Conservation (phyloP, 1,140 invertebrate species). For the Eupristina koningsbergeri region DNA sequence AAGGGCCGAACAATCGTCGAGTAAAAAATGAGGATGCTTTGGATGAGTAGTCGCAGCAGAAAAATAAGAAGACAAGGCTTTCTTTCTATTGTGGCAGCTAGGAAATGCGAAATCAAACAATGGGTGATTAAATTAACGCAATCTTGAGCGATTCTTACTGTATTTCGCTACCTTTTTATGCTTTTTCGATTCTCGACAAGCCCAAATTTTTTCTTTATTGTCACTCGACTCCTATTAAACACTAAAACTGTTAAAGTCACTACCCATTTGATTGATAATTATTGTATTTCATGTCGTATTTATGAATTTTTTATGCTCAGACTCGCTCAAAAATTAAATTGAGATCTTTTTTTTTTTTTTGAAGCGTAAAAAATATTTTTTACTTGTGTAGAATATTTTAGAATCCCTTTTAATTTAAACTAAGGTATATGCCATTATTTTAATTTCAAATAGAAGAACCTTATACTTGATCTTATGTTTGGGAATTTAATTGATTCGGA, state of each 20-base stretch:
- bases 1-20: background rate
- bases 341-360: too few relatives aligned
- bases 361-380: too few relatives aligned
- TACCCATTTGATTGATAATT: background rate
- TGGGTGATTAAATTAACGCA: slow-evolving; percentile 48
- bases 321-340: too few relatives aligned
- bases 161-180: background rate
- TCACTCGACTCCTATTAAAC: background rate
- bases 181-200: background rate
- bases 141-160: background rate
- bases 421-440: too few relatives aligned
- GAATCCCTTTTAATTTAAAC: too few relatives aligned
- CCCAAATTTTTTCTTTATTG: background rate
- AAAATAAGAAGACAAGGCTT: background rate
- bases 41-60: background rate
- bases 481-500: too few relatives aligned
- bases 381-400: too few relatives aligned
- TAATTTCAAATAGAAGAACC: too few relatives aligned
- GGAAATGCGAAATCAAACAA: slow-evolving; percentile 41
- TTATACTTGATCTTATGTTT: too few relatives aligned
- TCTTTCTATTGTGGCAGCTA: background rate
- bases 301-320: too few relatives aligned
- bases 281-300: background rate
- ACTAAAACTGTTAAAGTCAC: slow-evolving; percentile 13
- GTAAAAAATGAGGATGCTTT: slow-evolving; percentile 33